Evolutionary conservation across 2,797 vertebrate species (phyloP).

Genomic region (Alfaro cultratus): DNA sequence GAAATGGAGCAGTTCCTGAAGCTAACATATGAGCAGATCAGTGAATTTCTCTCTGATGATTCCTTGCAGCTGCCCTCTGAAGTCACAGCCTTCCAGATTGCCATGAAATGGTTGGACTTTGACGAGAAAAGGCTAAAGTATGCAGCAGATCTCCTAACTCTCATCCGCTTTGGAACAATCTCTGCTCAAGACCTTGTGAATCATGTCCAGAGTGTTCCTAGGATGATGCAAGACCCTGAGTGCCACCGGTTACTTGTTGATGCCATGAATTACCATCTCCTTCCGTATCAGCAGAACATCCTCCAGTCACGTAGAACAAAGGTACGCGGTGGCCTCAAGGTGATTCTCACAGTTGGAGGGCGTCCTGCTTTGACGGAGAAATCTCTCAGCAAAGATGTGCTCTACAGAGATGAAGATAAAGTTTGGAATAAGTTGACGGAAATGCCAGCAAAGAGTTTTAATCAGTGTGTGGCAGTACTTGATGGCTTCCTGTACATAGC

Average conservation of each 20-base stretch:
- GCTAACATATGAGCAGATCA: slow-evolving; percentile 98
- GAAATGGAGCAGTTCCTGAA: slow-evolving; percentile 99
- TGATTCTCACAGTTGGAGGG: slow-evolving; percentile 94
- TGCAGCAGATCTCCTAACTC: slow-evolving; percentile 90
- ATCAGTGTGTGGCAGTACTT: slow-evolving; percentile 96
- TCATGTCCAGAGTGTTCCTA: slow-evolving; percentile 93
- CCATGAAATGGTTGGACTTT: slow-evolving; percentile 98
- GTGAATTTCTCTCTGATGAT: slow-evolving; percentile 95
- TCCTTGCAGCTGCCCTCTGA: slow-evolving; percentile 96
- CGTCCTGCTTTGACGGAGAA: slow-evolving; percentile 96
- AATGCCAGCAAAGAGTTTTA: slow-evolving; percentile 99
- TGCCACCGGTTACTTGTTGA: slow-evolving; percentile 98
- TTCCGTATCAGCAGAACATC: slow-evolving; percentile 98
- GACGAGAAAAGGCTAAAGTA: slow-evolving; percentile 97
- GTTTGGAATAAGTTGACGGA: slow-evolving; percentile 97
- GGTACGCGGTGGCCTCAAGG: slow-evolving; percentile 92
- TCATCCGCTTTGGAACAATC: slow-evolving; percentile 98
- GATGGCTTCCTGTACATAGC: slow-evolving; percentile 98
- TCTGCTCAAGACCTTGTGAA: slow-evolving; percentile 96
- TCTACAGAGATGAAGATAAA: slow-evolving; percentile 93
- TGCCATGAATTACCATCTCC: slow-evolving; percentile 98
- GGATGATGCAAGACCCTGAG: slow-evolving; percentile 98
- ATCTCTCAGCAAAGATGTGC: slow-evolving; percentile 96
- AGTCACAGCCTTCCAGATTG: slow-evolving; percentile 97
- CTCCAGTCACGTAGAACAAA: slow-evolving; percentile 97